Percentiles rank a stretch among this genome's conserved stretches.
Evolutionary conservation across 2,888 invertebrate genomes (phyloP).

Genomic region (Clitarchus hookeri): DNA sequence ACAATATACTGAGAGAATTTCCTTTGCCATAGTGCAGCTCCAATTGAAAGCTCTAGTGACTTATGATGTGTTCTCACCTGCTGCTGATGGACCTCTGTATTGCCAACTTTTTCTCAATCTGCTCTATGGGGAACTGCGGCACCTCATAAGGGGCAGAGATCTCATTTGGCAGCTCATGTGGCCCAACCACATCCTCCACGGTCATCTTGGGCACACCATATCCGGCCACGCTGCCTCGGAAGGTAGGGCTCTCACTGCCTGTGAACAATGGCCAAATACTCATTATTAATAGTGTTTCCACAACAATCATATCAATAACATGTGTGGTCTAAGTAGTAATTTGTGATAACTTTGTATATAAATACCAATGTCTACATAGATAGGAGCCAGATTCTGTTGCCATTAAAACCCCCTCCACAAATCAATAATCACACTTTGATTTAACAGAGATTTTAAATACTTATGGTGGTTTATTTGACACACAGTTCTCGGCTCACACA

Average conservation of each 20-base stretch:
- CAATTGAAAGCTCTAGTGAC: background rate
- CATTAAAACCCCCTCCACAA: too few relatives aligned
- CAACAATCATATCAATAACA: too few relatives aligned
- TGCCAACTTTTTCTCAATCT: slow-evolving; percentile 90
- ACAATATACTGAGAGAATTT: background rate
- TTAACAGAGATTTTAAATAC: too few relatives aligned
- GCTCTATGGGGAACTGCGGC: slow-evolving; percentile 97
- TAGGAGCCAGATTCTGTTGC: too few relatives aligned
- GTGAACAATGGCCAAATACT: slow-evolving; percentile 47
- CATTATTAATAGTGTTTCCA: too few relatives aligned
- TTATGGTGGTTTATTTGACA: too few relatives aligned
- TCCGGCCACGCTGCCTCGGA: slow-evolving; percentile 51
- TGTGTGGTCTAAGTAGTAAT: too few relatives aligned
- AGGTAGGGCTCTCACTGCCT: slow-evolving; percentile 77
- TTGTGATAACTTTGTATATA: too few relatives aligned
- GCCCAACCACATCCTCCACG: slow-evolving; percentile 47
- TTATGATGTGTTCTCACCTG: slow-evolving; percentile 66
- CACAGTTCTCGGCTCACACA: too few relatives aligned
- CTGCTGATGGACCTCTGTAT: slow-evolving; percentile 87
- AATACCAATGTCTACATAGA: too few relatives aligned
- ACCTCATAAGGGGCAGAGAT: slow-evolving; percentile 96
- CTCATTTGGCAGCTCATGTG: slow-evolving; percentile 74
- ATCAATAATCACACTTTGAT: too few relatives aligned
- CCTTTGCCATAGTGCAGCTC: background rate
- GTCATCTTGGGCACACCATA: slow-evolving; percentile 45